A percentile compares a stretch with the other conserved stretches of the same genome.
Conservation (phyloP, 1,140 invertebrate species). For the Zaprionus vittiger region DNA sequence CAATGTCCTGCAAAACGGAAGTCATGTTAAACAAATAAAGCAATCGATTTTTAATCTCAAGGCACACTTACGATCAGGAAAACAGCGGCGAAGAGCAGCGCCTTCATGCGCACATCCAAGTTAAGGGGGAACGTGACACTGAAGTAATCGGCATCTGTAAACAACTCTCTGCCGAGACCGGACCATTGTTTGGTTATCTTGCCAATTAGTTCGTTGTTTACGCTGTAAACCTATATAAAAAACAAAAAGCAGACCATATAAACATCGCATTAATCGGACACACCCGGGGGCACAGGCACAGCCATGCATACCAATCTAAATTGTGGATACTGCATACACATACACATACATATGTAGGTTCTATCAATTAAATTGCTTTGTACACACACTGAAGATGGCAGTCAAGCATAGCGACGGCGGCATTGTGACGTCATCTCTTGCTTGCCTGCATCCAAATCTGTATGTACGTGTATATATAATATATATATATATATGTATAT, state of each 20-base stretch:
- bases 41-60: not conserved
- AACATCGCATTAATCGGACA: slow-evolving; percentile 39
- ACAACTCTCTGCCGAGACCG: slow-evolving; percentile 61
- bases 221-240: slow-evolving; percentile 61
- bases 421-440: slow-evolving; percentile 52
- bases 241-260: slow-evolving; percentile 2
- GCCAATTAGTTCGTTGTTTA: slow-evolving; percentile 66
- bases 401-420: slow-evolving; percentile 50
- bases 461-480: slow-evolving; percentile 17
- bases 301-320: slow-evolving; percentile 3
- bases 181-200: slow-evolving; percentile 73
- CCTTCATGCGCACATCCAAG: slow-evolving; percentile 75
- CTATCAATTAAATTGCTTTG: slow-evolving; percentile 52
- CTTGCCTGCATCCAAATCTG: slow-evolving; percentile 29
- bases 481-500: slow-evolving; percentile 7
- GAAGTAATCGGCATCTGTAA: slow-evolving; percentile 73
- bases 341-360: not conserved
- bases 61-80: slow-evolving; percentile 64
- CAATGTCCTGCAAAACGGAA: slow-evolving; percentile 53
- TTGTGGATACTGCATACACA: not conserved
- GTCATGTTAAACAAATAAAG: not conserved
- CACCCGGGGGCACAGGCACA: slow-evolving; percentile 12
- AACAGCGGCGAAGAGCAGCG: slow-evolving; percentile 58
- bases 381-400: slow-evolving; percentile 32
- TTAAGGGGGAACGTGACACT: slow-evolving; percentile 63